A percentile compares a stretch with the other conserved stretches of the same genome.
Evolutionary conservation across 2,113 vertebrate genomes (phyloP).

Genomic region (Dicentrarchus labrax): DNA sequence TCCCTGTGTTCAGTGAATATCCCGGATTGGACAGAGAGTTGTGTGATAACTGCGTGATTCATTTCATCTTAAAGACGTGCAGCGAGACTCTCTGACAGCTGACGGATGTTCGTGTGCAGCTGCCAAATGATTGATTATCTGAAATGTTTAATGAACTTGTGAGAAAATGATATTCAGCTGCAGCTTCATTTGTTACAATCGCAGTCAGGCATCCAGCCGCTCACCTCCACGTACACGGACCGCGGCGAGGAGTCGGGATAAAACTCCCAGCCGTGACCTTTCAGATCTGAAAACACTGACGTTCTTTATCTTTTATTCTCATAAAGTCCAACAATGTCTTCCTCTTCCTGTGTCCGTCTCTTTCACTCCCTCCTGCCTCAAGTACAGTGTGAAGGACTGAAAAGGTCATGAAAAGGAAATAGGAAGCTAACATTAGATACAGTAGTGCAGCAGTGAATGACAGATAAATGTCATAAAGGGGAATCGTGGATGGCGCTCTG

Average conservation of each 20-base stretch:
- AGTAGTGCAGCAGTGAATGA: too few relatives aligned
- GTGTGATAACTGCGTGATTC: background rate
- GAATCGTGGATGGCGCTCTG: too few relatives aligned
- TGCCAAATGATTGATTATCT: background rate
- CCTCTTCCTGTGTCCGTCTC: too few relatives aligned
- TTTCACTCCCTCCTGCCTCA: background rate
- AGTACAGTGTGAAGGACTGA: background rate
- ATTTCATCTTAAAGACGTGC: background rate
- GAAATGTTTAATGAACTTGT: background rate
- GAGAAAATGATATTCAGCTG: background rate
- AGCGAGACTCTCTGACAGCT: background rate
- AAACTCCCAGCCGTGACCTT: background rate
- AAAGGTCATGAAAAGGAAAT: background rate
- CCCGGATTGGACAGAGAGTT: background rate
- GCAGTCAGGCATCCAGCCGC: background rate
- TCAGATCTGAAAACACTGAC: too few relatives aligned
- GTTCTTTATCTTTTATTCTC: too few relatives aligned
- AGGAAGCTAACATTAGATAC: background rate
- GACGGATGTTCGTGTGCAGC: background rate
- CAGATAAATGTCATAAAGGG: too few relatives aligned
- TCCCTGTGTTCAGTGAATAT: too few relatives aligned
- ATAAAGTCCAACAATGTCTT: too few relatives aligned
- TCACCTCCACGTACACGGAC: too few relatives aligned
- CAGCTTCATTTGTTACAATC: background rate
- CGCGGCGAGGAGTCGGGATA: too few relatives aligned